phyloP scores from a whole-genome alignment of 2,888 invertebrate genomes.

The Melolontha melolontha region DNA sequence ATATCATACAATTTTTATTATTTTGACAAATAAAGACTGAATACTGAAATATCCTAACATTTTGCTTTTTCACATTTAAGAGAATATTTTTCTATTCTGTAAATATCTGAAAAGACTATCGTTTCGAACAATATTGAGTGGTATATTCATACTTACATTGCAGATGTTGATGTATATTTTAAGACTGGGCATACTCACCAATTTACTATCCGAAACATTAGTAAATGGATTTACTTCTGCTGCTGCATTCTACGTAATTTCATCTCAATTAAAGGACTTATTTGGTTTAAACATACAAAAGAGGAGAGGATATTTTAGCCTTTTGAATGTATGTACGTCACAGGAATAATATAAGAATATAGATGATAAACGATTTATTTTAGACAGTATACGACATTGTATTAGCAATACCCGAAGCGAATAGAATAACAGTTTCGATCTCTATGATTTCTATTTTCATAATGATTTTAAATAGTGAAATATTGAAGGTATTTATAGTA shows the following conservation, averaged over 20 bases:
- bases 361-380: constrained; percentile 54
- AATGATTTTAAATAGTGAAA: constrained; percentile 78
- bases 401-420: constrained; percentile 69
- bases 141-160: neutral
- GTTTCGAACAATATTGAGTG: neutral
- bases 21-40: too few species aligned
- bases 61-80: too few species aligned
- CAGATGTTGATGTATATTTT: constrained; percentile 83
- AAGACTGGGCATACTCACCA: constrained; percentile 80
- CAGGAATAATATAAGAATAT: neutral
- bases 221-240: constrained; percentile 92
- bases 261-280: constrained; percentile 82
- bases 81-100: neutral
- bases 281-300: constrained; percentile 72
- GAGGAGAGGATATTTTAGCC: constrained; percentile 73
- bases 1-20: too few species aligned
- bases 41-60: too few species aligned
- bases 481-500: constrained; percentile 69
- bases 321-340: constrained; percentile 68
- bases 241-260: constrained; percentile 86
- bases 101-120: neutral
- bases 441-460: constrained; percentile 75
- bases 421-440: constrained; percentile 76
- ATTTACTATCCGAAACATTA: constrained; percentile 82
- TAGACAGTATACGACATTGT: constrained; percentile 70